Evolutionary conservation across 2,888 invertebrate genomes (phyloP), one percentile per base, ranked within the genome.

Genomic region (Cataglyphis rosenhaueri): DNA sequence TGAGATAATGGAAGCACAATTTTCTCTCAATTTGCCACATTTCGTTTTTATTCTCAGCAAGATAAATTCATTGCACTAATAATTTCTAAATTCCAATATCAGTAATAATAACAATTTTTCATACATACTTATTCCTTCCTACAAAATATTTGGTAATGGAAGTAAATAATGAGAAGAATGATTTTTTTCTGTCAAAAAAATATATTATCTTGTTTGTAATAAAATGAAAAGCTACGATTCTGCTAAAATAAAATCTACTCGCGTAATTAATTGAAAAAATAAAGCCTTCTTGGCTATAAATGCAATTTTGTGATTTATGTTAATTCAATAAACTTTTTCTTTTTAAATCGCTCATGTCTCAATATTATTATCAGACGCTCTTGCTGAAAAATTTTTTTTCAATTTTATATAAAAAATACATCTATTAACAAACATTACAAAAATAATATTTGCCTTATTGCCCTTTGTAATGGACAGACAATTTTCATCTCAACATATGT

Each of bases 1-100:
- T 35, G 66, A 18, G 5, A 29, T 70, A 79, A 48, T 86, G 84
- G 70, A 86, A 86, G 74, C 76, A 82, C 73, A 38, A 59, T 81
- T 81, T 57, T 48, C n/a, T 48, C 52, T 15, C 25, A 12, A 35
- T 57, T 18, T n/a, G n/a, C 52, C 25, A 32, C 25, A 21, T 65
- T 38, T 29, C 25, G 12, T 38, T 18, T 4, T 29, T 66, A 15
- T 21, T 65, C 15, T 65, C 25, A 15, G 0, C 21, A n/a, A 64
- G 15, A 10, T 44, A 74, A 65, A 9, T 64, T 38, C 61, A 61
- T 41, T 61, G 4, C 29, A 73, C 12, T 1, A 38, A 0, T 52
- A 52, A 52, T n/a, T 73, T 71, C 3, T 61, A 73, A 71, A 71
- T 18, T 61, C 38, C 38, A 61, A 41, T 18, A 73, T 29, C 25